phyloP scores from a whole-genome alignment of 2,113 vertebrate genomes.

The Murina feae region DNA sequence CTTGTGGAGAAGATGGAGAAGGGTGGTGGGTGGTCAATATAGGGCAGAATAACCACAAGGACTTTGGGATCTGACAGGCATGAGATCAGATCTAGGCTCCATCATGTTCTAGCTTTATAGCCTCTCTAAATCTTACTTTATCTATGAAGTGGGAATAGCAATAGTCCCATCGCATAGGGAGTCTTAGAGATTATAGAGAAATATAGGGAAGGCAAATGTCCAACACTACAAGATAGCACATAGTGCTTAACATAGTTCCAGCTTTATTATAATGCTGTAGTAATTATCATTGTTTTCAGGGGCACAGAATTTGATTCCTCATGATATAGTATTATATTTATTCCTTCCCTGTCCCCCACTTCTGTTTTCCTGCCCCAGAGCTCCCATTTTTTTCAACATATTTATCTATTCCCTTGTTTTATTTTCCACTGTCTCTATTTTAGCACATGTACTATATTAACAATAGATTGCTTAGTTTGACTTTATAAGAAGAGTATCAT shows the following conservation, averaged over 20 bases:
- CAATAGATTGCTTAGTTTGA: neutral
- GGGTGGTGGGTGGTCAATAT: fast-evolving
- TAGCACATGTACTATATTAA: neutral
- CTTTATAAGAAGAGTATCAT: neutral
- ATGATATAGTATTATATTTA: fast-evolving
- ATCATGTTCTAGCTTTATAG: neutral
- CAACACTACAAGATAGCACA: neutral
- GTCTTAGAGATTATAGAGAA: neutral
- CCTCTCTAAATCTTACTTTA: neutral
- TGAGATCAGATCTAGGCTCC: neutral
- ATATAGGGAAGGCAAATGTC: neutral
- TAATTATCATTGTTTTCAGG: neutral
- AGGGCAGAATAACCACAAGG: neutral
- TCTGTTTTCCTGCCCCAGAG: neutral
- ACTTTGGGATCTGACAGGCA: neutral
- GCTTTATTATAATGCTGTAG: neutral
- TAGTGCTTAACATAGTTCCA: neutral
- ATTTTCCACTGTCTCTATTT: neutral
- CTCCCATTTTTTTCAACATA: neutral
- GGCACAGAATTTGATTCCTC: neutral
- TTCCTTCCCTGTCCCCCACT: neutral
- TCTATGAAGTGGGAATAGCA: neutral
- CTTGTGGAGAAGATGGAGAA: too few species aligned
- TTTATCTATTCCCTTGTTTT: neutral
- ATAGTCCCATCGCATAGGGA: neutral